phyloP scores from a whole-genome alignment of 2,797 vertebrate genomes.

The Enteromius unitaeniatus region DNA sequence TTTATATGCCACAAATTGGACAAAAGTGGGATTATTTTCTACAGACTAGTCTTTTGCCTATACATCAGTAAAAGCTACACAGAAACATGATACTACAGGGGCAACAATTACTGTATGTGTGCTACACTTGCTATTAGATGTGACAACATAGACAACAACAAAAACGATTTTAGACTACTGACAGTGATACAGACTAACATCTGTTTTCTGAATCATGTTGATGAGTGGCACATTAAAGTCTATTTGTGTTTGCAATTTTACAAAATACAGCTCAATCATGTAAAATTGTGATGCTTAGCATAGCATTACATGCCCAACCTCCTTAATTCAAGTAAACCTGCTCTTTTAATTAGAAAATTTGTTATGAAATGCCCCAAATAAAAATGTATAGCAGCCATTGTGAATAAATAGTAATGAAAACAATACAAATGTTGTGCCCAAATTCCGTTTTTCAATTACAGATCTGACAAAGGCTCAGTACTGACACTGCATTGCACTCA shows the following conservation, averaged over 20 bases:
- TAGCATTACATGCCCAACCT: background rate
- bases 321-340: conserved; percentile 23
- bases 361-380: conserved; percentile 21
- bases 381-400: conserved; percentile 34
- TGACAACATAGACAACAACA: background rate
- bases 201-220: background rate
- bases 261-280: background rate
- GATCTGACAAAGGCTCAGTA: conserved; percentile 5
- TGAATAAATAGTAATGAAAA: conserved; percentile 29
- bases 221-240: background rate
- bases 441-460: conserved; percentile 4
- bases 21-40: background rate
- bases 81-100: conserved; percentile 26
- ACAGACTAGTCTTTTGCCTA: conserved; percentile 1
- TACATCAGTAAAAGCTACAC: background rate
- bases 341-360: background rate
- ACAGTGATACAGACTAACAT: background rate
- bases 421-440: conserved; percentile 32
- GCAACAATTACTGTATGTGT: conserved; percentile 9
- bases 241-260: conserved; percentile 17
- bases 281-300: background rate
- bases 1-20: background rate
- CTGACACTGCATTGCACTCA: background rate
- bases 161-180: conserved; percentile 12
- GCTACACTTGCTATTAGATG: conserved; percentile 25